These are phyloP conservation scores for Entomyzon cyanotis DNA, from an alignment of 2,113 vertebrate genomes.

Conservation along the genomic window DNA sequence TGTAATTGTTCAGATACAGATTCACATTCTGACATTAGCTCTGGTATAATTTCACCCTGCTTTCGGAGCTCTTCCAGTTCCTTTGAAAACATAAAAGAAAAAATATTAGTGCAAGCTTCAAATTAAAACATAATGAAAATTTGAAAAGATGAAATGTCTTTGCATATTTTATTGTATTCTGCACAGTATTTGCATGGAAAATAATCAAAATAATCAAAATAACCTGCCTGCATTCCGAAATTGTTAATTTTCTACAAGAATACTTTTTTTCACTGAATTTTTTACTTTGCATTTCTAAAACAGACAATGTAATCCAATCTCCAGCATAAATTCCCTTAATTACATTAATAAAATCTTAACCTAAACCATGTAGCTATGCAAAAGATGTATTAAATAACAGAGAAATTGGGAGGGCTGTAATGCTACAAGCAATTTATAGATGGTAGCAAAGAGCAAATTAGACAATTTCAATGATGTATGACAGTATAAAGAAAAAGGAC, in stretches of 20 bases:
- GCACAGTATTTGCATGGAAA: neutral
- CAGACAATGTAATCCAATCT: neutral
- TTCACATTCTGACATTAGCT: constrained; percentile 94
- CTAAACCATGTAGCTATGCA: neutral
- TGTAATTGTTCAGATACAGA: constrained; percentile 87
- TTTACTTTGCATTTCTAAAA: neutral
- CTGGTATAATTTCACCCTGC: constrained; percentile 93
- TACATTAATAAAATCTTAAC: neutral
- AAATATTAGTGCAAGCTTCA: constrained; percentile 14
- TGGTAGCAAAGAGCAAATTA: constrained; percentile 49
- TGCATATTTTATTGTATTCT: constrained; percentile 2
- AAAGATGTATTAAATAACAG: neutral
- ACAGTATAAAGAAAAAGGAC: neutral
- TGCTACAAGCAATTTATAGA: constrained; percentile 34
- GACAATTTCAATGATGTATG: neutral
- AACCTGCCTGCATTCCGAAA: neutral
- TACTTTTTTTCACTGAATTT: neutral
- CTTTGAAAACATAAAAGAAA: constrained; percentile 68
- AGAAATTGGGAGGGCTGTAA: constrained; percentile 10
- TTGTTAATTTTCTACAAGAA: neutral
- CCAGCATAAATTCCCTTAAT: neutral
- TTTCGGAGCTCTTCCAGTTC: constrained; percentile 93
- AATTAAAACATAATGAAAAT: constrained; percentile 27
- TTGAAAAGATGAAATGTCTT: constrained; percentile 9
- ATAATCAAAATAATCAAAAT: constrained; percentile 17